These are phyloP conservation scores for Chiloscyllium punctatum DNA, from an alignment of 2,797 vertebrate species.

Conservation along the genomic window DNA sequence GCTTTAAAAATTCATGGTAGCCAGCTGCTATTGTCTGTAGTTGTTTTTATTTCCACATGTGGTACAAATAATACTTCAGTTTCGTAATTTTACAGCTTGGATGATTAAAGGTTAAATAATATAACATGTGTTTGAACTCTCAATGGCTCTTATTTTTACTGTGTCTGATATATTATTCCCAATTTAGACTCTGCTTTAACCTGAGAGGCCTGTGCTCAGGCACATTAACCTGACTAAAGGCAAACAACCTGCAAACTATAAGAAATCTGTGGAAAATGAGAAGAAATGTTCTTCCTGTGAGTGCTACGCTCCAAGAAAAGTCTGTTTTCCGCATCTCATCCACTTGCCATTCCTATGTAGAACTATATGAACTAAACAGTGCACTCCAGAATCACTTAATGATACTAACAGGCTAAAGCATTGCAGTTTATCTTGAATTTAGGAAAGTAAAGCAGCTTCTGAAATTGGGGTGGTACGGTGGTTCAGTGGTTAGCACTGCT, in stretches of 20 bases:
- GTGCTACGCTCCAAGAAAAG: constrained; percentile 52
- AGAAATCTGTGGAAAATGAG: constrained; percentile 53
- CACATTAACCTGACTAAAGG: constrained; percentile 43
- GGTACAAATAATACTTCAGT: not conserved
- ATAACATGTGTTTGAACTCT: constrained; percentile 27
- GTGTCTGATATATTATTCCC: constrained; percentile 22
- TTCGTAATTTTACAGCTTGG: not conserved
- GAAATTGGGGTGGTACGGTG: too few species aligned
- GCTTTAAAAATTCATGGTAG: not conserved
- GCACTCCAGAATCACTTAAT: constrained; percentile 40
- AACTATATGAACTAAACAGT: constrained; percentile 46
- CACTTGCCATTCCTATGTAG: constrained; percentile 42
- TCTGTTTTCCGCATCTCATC: constrained; percentile 51
- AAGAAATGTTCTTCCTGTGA: constrained; percentile 56
- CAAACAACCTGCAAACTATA: constrained; percentile 54
- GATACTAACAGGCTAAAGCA: constrained; percentile 39
- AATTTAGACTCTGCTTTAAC: not conserved
- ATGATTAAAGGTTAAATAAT: constrained; percentile 30
- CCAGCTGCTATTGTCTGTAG: not conserved
- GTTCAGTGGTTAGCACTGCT: too few species aligned
- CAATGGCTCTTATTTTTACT: constrained; percentile 5
- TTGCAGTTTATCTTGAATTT: constrained; percentile 40
- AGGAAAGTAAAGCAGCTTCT: constrained; percentile 10
- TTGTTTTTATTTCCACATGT: constrained; percentile 22
- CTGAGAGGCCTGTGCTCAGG: not conserved